Evolutionary conservation across 2,113 vertebrate genomes (phyloP).

Genomic region (Otocyon megalotis): DNA sequence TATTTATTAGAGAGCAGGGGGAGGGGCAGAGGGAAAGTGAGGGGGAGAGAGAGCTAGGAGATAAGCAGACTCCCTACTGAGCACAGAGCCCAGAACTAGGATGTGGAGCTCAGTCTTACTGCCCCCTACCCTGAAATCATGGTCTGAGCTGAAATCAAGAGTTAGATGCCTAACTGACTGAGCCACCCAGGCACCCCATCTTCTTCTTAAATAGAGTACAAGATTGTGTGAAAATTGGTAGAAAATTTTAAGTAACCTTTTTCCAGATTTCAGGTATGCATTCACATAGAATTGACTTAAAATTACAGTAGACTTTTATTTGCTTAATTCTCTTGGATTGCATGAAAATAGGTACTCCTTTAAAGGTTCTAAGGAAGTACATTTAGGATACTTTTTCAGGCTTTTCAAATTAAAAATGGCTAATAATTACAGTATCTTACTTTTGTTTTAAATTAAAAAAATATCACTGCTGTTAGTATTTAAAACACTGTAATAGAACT

Average conservation of each 20-base stretch:
- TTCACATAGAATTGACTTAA: conserved; percentile 53
- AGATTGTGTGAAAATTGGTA: conserved; percentile 11
- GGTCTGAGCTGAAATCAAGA: neutral
- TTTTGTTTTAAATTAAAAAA: conserved; percentile 70
- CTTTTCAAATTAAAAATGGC: conserved; percentile 71
- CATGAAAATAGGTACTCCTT: neutral
- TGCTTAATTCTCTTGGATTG: conserved; percentile 51
- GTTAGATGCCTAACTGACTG: neutral
- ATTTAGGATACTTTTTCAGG: conserved; percentile 68
- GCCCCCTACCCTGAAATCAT: neutral
- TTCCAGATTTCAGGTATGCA: neutral
- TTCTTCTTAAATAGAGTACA: neutral
- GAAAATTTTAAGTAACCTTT: conserved; percentile 25
- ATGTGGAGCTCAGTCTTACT: neutral
- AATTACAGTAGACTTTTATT: conserved; percentile 39
- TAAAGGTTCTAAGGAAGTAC: conserved; percentile 56
- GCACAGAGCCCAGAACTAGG: neutral
- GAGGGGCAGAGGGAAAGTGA: neutral
- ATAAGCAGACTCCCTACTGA: neutral
- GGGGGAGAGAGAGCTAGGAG: too few species aligned
- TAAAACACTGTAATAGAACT: conserved; percentile 32
- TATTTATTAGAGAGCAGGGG: neutral
- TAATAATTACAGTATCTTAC: conserved; percentile 66
- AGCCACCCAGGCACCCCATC: neutral
- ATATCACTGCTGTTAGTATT: conserved; percentile 56